Evolutionary conservation across 2,113 vertebrate species (phyloP), one percentile per base, ranked within the genome.

Genomic region (Oceanites oceanicus): DNA sequence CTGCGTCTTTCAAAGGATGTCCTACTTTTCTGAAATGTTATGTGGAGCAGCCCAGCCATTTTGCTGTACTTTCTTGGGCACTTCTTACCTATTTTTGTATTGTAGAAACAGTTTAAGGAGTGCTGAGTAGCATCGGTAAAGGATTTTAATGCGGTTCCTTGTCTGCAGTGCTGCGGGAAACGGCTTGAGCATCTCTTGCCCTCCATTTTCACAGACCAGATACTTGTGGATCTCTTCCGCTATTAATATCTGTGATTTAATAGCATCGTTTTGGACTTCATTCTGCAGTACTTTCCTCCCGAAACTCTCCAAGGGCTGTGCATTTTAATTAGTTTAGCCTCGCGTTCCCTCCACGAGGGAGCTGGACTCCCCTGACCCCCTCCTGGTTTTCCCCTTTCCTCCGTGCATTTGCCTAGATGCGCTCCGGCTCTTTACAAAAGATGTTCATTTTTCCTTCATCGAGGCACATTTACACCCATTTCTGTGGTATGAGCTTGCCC

Each of bases 311-410:
- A 6, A 44, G 85, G 85, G 66, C 47, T 59, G 7, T 67, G 55
- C 26, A 21, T 67, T 94, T 92, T 94, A 96, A 94, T 94, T 83
- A 94, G 86, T 55, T 94, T 23, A 53, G 71, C 86, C 71, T 86
- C 81, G 22, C 16, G 2, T 30, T 89, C 67, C 83, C 67, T 65
- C 21, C 75, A 23, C 21, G 6, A 47, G 89, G 81, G 75, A 92
- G 53, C 61, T 59, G 80, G 47, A 56, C 85, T 78, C 76, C 50
- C 50, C 65, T 56, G 53, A 53, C 59, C 88, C 62, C 14, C 52
- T 52, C 59, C 75, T 67, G 40, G 1, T 72, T 81, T 67, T 9
- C 20, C 65, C 12, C 20, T 53, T 47, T 44, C n/a, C 61, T 68
- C 61, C 0, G 2, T 26, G 47, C 14, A 1, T 29, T 45, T 25